Evolutionary conservation across 2,113 vertebrate species (phyloP).

Genomic region (Pteropus alecto): DNA sequence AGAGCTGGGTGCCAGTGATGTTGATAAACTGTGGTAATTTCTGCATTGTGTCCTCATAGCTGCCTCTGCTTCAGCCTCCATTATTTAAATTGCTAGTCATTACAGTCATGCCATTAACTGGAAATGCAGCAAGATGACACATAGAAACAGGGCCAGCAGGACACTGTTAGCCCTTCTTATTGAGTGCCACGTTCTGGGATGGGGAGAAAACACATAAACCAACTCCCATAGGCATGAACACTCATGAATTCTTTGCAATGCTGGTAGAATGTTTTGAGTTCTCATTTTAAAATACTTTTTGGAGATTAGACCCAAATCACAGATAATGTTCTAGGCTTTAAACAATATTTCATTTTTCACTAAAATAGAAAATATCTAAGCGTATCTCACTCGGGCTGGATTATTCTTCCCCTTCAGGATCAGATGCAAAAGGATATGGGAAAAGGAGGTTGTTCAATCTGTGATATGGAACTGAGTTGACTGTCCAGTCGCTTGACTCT

Average conservation of each 20-base stretch:
- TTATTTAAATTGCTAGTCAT: conserved; percentile 79
- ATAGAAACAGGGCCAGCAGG: conserved; percentile 27
- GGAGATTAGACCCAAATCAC: neutral
- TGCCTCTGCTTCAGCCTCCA: conserved; percentile 57
- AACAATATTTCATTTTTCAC: conserved; percentile 1
- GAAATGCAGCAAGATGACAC: conserved; percentile 45
- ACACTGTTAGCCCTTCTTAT: conserved; percentile 1
- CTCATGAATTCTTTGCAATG: neutral
- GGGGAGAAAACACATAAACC: neutral
- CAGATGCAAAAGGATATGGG: neutral
- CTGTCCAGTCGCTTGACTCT: neutral
- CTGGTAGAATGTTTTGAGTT: neutral
- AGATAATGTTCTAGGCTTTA: neutral
- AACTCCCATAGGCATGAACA: neutral
- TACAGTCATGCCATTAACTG: conserved; percentile 67
- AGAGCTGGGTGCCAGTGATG: conserved; percentile 62
- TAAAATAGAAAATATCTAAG: neutral
- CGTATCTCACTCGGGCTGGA: neutral
- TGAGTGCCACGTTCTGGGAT: neutral
- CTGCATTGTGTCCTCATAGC: conserved; percentile 60
- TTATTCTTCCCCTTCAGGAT: conserved; percentile 11
- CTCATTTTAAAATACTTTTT: neutral
- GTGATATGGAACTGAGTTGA: neutral
- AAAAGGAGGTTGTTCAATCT: neutral
- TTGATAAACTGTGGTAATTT: conserved; percentile 73